These are phyloP conservation scores for Notamacropus eugenii DNA, from an alignment of 2,797 vertebrate species.

Conservation along the genomic window DNA sequence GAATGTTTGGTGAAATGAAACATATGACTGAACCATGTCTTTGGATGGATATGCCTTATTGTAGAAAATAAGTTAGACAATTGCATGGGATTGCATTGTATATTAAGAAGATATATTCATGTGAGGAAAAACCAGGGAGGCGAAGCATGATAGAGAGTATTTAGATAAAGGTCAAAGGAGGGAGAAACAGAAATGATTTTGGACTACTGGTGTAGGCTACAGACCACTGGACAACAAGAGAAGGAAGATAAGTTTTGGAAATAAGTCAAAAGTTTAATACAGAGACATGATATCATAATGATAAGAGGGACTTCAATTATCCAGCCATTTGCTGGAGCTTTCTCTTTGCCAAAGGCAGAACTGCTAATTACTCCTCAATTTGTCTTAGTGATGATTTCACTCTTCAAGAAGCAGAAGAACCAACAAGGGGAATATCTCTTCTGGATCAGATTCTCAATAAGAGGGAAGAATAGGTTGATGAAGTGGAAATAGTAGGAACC, in stretches of 20 bases:
- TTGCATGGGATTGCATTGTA: neutral
- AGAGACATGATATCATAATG: neutral
- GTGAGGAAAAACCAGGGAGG: neutral
- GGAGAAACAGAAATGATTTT: neutral
- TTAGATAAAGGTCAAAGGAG: neutral
- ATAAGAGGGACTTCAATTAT: neutral
- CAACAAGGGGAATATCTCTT: neutral
- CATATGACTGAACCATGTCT: neutral
- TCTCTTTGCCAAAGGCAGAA: neutral
- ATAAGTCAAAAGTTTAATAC: neutral
- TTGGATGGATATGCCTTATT: neutral
- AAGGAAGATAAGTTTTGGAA: neutral
- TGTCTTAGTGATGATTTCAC: neutral
- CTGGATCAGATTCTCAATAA: neutral
- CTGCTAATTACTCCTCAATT: neutral
- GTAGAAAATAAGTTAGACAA: no score
- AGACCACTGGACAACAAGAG: neutral
- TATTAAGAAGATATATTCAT: neutral
- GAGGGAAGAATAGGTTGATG: neutral
- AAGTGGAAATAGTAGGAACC: neutral
- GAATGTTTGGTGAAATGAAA: neutral
- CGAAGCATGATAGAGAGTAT: neutral
- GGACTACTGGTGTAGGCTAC: neutral
- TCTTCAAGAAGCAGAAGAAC: neutral
- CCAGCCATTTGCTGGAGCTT: neutral